Evolutionary conservation across 2,888 invertebrate species (phyloP).

Genomic region (Flexamia atlantica): DNA sequence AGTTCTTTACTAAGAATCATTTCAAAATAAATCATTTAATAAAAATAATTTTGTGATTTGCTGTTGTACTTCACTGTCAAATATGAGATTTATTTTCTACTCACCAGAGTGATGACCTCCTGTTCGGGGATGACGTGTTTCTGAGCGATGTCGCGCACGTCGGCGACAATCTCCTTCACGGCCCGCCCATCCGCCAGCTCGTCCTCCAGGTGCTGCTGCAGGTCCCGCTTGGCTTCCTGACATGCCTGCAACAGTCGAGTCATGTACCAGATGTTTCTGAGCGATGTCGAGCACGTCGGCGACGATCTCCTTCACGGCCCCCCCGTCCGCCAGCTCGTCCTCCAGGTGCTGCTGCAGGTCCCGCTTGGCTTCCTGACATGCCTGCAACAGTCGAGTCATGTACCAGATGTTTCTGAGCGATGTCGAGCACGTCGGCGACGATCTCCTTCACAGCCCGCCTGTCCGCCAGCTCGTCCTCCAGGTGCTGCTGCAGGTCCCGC

Average conservation of each 20-base stretch:
- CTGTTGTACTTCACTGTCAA: too few relatives aligned
- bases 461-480: too few relatives aligned
- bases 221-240: constrained; percentile 89
- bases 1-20: too few relatives aligned
- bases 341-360: constrained; percentile 84
- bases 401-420: constrained; percentile 89
- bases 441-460: too few relatives aligned
- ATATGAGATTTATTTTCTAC: too few relatives aligned
- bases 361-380: constrained; percentile 87
- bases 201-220: constrained; percentile 86
- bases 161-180: constrained; percentile 90
- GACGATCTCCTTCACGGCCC: too few relatives aligned
- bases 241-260: constrained; percentile 81
- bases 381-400: too few relatives aligned
- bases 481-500: constrained; percentile 84
- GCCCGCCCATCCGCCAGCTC: constrained; percentile 92
- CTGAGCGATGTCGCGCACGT: constrained; percentile 91
- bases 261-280: too few relatives aligned
- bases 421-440: constrained; percentile 90
- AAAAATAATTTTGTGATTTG: too few relatives aligned
- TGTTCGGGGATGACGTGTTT: constrained; percentile 93
- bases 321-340: too few relatives aligned
- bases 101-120: constrained; percentile 92
- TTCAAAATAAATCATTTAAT: too few relatives aligned
- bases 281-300: constrained; percentile 92